A percentile compares a stretch with the other conserved stretches of the same genome.
Conservation (phyloP, 2,797 vertebrate species). For the Sebastes cheni region DNA sequence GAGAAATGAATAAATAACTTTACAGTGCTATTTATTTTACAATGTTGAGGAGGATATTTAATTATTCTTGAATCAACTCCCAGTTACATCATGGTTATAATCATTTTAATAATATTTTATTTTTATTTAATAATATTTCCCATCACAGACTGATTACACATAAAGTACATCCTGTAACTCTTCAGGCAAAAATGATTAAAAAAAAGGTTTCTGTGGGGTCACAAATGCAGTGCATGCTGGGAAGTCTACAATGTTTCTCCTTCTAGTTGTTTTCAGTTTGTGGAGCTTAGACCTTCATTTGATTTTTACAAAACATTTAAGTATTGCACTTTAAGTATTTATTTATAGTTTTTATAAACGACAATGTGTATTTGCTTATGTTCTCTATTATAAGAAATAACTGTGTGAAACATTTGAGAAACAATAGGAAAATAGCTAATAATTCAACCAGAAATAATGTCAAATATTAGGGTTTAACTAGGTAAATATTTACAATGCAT, state of each 20-base stretch:
- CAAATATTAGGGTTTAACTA: conserved; percentile 4
- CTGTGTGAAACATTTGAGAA: background rate
- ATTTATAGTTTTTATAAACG: background rate
- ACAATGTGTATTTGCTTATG: background rate
- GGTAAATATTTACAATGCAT: conserved; percentile 9
- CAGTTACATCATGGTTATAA: background rate
- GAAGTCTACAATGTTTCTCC: background rate
- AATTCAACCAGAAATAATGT: background rate
- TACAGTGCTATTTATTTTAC: accelerated
- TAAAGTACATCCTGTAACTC: conserved; percentile 5
- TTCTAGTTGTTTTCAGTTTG: background rate
- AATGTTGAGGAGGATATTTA: background rate
- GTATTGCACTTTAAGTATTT: background rate
- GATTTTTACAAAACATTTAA: background rate
- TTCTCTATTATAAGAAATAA: background rate
- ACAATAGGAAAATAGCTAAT: background rate
- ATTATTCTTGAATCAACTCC: background rate
- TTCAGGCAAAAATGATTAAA: background rate
- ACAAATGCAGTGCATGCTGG: conserved; percentile 7
- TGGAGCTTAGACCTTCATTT: background rate
- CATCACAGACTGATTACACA: background rate
- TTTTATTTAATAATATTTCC: background rate
- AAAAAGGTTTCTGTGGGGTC: background rate
- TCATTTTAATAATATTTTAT: background rate
- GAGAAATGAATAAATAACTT: background rate